phyloP scores from a whole-genome alignment of 2,888 invertebrate genomes.

The Epistrophe eligans region DNA sequence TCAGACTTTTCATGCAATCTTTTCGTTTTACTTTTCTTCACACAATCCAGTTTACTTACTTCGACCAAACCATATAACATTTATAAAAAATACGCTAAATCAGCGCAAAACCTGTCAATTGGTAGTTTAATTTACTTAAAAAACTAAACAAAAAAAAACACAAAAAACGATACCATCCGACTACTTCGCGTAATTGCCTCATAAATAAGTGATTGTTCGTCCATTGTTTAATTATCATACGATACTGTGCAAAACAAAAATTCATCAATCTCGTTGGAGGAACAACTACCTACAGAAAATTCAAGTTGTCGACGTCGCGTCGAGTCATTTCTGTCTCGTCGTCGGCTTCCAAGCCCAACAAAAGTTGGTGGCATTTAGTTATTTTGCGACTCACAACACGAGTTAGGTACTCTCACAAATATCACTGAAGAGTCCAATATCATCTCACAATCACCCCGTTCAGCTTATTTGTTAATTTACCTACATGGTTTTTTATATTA shows the following conservation, averaged over 20 bases:
- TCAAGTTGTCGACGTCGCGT: conserved; percentile 28
- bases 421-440: conserved; percentile 9
- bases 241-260: conserved; percentile 40
- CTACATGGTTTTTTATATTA: not conserved
- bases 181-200: conserved; percentile 47
- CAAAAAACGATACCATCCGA: conserved; percentile 22
- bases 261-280: conserved; percentile 32
- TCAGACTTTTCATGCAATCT: conserved; percentile 19
- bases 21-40: conserved; percentile 14
- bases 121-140: conserved; percentile 45
- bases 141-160: conserved; percentile 15
- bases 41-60: conserved; percentile 45
- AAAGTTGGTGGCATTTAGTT: conserved; percentile 37
- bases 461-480: conserved; percentile 38
- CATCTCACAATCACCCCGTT: conserved; percentile 32
- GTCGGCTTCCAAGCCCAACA: conserved; percentile 7
- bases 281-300: not conserved
- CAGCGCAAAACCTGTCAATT: conserved; percentile 64
- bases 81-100: conserved; percentile 41
- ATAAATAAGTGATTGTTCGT: conserved; percentile 59
- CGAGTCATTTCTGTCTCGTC: conserved; percentile 7
- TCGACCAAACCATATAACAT: conserved; percentile 33
- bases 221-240: conserved; percentile 57
- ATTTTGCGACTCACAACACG: conserved; percentile 9
- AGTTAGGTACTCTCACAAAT: conserved; percentile 26